Base-by-base conservation (phyloP, 2,888 invertebrate genomes). In the Theretra japonica region DNA sequence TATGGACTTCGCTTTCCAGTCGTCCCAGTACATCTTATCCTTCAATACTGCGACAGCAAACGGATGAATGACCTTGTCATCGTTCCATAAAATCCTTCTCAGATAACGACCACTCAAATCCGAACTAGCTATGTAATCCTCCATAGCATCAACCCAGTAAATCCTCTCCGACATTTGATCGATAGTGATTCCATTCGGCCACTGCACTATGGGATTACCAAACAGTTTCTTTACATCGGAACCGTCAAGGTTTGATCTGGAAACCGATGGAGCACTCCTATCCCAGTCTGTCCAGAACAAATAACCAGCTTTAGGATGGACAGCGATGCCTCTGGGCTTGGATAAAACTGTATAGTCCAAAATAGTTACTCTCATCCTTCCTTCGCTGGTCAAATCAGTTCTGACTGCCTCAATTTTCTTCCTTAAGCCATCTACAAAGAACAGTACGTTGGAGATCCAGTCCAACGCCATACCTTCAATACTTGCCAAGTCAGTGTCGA, bases 271-370 rank as follows among this genome's bases (percentile, higher is more conserved):
- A 76, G 95, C 95, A n/a, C 94, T 95, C 4, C 95, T 95, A 5
- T 97, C 97, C 98, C 98, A 98, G 85, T 98, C 98, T 0, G 98
- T 97, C 97, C 98, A 98, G 86, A 97, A 98, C 87, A 95, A 75
- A 79, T 96, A 97, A 72, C 98, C 98, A 70, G 96, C 96, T 83
- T 95, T 95, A 0, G 98, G 98, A 91, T 98, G 98, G 0, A 98
- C 96, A 0, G 97, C 97, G 71, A 98, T 97, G 11, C 98, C 97
- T 74, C 97, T 92, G 0, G 98, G 98, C 79, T 97, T 97, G 8
- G 95, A 96, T 69, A 98, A 86, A 59, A 95, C 90, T 15, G 95
- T 95, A 0, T 95, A 94, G 53, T 96, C 96, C 48, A 98, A 90
- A 78, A 99, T 96, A 0, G 97, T 97, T 62, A 96, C 95, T 69